Conservation (phyloP, 2,113 vertebrate genomes). For the Anarhynchus alexandrinus region DNA sequence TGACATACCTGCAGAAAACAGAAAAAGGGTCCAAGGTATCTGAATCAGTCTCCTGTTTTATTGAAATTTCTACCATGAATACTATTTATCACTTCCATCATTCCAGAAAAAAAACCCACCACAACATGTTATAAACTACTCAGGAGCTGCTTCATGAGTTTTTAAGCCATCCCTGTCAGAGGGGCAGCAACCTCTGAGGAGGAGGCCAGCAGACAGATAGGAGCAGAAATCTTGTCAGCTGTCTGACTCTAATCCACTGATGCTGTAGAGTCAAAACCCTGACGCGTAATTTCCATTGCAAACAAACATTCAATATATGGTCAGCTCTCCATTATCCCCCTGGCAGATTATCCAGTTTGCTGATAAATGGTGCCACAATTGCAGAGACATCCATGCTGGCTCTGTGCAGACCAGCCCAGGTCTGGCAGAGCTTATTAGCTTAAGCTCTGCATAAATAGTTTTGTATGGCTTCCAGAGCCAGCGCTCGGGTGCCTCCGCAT, state of each 20-base stretch:
- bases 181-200: background rate
- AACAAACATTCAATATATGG: slow-evolving; percentile 22
- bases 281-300: slow-evolving; percentile 35
- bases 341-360: slow-evolving; percentile 56
- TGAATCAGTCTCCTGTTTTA: background rate
- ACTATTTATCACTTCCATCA: background rate
- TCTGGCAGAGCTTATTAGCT: slow-evolving; percentile 56
- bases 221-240: slow-evolving; percentile 37
- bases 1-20: background rate
- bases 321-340: slow-evolving; percentile 45
- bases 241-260: slow-evolving; percentile 37
- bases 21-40: background rate
- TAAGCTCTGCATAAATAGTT: slow-evolving; percentile 41
- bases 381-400: slow-evolving; percentile 14
- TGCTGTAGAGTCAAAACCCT: slow-evolving; percentile 22
- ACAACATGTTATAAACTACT: background rate
- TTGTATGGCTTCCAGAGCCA: slow-evolving; percentile 25
- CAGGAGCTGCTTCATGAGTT: slow-evolving; percentile 18
- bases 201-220: slow-evolving; percentile 13
- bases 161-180: slow-evolving; percentile 1
- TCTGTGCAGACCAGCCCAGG: slow-evolving; percentile 23
- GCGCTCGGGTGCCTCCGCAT: background rate
- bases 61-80: background rate
- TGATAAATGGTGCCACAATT: slow-evolving; percentile 45
- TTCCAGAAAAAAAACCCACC: background rate